Conservation (phyloP, 2,797 vertebrate species). For the Micrastur ruficollis region DNA sequence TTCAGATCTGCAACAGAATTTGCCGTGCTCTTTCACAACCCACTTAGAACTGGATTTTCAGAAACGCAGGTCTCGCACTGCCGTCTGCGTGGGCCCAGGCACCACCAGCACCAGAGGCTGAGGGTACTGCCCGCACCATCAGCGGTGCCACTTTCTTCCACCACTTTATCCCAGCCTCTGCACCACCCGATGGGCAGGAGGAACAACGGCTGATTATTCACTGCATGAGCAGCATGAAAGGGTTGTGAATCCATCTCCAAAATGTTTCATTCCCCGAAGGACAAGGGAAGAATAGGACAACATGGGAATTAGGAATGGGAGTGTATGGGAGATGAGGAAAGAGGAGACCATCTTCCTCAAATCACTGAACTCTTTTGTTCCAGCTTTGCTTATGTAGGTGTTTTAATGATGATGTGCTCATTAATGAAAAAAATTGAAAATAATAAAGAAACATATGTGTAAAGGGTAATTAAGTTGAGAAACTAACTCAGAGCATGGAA, state of each 20-base stretch:
- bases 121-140: background rate
- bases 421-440: background rate
- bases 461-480: background rate
- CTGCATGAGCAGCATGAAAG: background rate
- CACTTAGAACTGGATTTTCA: background rate
- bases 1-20: background rate
- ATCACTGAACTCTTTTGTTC: background rate
- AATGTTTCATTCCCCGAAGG: background rate
- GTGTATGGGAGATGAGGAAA: background rate
- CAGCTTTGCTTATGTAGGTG: background rate
- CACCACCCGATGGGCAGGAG: background rate
- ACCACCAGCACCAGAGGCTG: background rate
- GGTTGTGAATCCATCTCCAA: background rate
- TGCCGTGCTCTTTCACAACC: background rate
- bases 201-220: background rate
- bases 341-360: background rate
- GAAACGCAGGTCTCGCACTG: background rate
- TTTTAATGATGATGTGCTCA: background rate
- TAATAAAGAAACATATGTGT: background rate
- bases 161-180: background rate
- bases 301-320: background rate
- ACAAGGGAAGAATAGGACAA: background rate
- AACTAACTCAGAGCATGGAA: background rate
- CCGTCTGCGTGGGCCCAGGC: background rate
- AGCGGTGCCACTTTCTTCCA: background rate